phyloP scores from a whole-genome alignment of 2,797 vertebrate genomes.

The Microhierax caerulescens region DNA sequence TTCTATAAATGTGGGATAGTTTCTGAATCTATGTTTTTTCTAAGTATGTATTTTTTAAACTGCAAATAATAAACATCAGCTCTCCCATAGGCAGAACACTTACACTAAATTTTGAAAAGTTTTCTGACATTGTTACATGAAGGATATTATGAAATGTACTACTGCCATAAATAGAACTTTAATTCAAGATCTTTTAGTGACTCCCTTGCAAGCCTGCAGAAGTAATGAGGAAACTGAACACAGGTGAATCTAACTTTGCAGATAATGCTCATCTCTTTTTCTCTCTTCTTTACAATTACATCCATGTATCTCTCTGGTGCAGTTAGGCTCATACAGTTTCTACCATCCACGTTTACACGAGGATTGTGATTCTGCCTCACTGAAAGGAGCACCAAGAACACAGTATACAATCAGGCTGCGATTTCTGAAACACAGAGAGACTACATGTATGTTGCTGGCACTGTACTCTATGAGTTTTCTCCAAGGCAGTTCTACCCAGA shows the following conservation, averaged over 20 bases:
- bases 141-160: background rate
- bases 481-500: background rate
- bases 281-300: background rate
- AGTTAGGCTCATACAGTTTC: background rate
- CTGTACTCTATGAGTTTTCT: fast-evolving
- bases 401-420: background rate
- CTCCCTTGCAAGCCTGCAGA: background rate
- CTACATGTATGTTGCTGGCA: background rate
- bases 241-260: background rate
- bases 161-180: background rate
- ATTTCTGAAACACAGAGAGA: background rate
- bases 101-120: background rate
- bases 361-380: background rate
- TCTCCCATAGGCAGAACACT: background rate
- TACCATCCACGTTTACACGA: background rate
- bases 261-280: background rate
- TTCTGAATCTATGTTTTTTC: background rate
- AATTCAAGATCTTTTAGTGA: background rate
- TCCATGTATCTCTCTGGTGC: background rate
- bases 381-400: background rate
- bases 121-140: background rate
- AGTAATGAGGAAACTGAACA: background rate
- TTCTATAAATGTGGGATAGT: background rate
- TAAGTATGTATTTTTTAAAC: background rate
- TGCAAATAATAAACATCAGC: background rate